These are phyloP conservation scores for Tipula unca DNA, from an alignment of 2,888 invertebrate species.

Conservation along the genomic window DNA sequence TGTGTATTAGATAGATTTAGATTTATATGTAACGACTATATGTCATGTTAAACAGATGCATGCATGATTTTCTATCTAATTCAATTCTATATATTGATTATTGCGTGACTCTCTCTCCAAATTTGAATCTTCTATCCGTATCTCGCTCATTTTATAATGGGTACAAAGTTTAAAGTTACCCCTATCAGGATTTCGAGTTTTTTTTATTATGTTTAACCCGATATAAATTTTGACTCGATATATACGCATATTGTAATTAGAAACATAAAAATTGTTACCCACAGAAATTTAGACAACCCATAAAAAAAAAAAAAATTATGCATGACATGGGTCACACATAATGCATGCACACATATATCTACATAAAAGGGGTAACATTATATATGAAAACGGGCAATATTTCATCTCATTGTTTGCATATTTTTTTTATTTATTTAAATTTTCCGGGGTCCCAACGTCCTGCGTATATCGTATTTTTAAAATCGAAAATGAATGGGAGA, in stretches of 20 bases:
- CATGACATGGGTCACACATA: not conserved
- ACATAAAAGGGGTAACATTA: not conserved
- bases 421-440: not conserved
- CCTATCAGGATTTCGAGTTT: not conserved
- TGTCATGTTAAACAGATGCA: not conserved
- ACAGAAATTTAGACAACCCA: conserved; percentile 14
- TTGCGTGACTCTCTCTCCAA: not conserved
- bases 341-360: not conserved
- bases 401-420: not conserved
- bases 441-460: not conserved
- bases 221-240: not conserved
- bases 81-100: not conserved
- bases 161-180: not conserved
- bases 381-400: not conserved
- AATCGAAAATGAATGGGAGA: not conserved
- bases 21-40: not conserved
- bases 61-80: conserved; percentile 2
- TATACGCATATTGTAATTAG: not conserved
- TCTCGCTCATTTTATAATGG: not conserved
- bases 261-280: not conserved
- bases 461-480: not conserved
- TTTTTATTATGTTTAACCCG: too few species aligned
- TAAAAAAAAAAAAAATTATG: not conserved
- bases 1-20: too few species aligned
- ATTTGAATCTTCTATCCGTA: not conserved